Percentiles rank a stretch among this genome's conserved stretches.
Evolutionary conservation across 2,888 invertebrate genomes (phyloP).

Genomic region (Eristalis intricaria): DNA sequence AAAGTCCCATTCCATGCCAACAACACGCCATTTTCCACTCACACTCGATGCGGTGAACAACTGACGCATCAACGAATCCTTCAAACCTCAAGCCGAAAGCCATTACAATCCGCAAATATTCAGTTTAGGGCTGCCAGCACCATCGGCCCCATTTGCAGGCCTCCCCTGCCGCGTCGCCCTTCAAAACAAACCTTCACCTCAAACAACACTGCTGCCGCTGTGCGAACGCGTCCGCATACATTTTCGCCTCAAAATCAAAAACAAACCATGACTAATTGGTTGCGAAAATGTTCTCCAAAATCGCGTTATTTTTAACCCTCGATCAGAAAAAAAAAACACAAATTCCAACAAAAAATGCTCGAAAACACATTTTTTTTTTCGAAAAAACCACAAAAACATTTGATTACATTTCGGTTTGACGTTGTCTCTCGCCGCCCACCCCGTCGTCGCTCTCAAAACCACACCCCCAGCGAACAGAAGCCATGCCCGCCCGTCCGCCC

Average conservation of each 20-base stretch:
- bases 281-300: neutral
- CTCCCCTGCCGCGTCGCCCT: neutral
- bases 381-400: slow-evolving; percentile 2
- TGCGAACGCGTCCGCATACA: neutral
- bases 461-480: neutral
- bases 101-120: neutral
- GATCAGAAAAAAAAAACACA: neutral
- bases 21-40: neutral
- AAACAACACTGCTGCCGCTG: neutral
- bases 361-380: too few relatives aligned
- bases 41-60: neutral
- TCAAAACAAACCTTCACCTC: neutral
- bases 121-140: neutral
- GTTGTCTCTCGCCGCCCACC: neutral
- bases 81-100: neutral
- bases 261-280: neutral
- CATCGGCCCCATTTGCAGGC: neutral
- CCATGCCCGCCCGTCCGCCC: neutral
- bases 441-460: neutral
- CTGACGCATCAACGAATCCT: neutral
- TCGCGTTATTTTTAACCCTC: neutral
- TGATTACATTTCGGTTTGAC: slow-evolving; percentile 8
- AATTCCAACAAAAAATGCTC: neutral
- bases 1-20: neutral
- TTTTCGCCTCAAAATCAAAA: neutral